phyloP scores from a whole-genome alignment of 23 tunicate species.

The Botrylloides violaceus region DNA sequence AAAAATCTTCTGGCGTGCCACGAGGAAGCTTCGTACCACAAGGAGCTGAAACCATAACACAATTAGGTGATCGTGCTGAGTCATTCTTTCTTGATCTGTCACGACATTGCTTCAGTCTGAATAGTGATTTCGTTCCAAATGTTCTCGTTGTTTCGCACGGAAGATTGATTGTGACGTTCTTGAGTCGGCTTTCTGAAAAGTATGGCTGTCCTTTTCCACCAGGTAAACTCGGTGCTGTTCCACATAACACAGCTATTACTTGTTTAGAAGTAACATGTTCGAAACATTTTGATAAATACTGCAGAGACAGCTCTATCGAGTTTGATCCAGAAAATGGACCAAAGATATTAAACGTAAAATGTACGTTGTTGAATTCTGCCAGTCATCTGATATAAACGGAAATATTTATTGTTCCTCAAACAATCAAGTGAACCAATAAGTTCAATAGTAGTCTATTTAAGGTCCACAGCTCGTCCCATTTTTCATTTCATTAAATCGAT shows the following conservation, averaged over 20 bases:
- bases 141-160: constrained; percentile 14
- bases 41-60: constrained; percentile 4
- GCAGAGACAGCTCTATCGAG: not conserved
- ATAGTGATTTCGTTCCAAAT: constrained; percentile 4
- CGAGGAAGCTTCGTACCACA: not conserved
- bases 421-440: too few species aligned
- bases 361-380: not conserved
- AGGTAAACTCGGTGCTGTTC: constrained; percentile 2
- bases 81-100: not conserved
- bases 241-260: not conserved
- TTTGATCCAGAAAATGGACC: not conserved
- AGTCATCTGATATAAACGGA: not conserved
- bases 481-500: too few species aligned
- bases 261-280: not conserved
- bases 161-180: constrained; percentile 1
- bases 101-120: not conserved
- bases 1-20: not conserved
- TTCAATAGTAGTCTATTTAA: too few species aligned
- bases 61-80: constrained; percentile 3
- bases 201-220: constrained; percentile 15
- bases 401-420: too few species aligned
- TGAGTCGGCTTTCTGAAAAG: constrained; percentile 10
- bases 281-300: not conserved
- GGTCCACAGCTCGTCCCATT: too few species aligned
- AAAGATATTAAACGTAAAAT: not conserved